Evolutionary conservation across 2,888 invertebrate species (phyloP).

Genomic region (Epinotia ramella): DNA sequence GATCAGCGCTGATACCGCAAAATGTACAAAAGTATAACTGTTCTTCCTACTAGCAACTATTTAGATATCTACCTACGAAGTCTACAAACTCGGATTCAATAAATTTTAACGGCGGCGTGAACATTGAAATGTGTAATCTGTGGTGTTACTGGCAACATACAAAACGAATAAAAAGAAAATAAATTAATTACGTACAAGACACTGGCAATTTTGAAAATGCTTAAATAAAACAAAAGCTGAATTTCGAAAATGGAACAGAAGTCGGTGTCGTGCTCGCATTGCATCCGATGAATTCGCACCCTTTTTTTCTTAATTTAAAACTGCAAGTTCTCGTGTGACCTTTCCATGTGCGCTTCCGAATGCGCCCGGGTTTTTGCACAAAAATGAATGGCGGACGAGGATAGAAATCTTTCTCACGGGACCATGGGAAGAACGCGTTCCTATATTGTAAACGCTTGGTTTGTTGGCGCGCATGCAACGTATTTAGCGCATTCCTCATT

Average conservation of each 20-base stretch:
- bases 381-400: constrained; percentile 73
- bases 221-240: neutral
- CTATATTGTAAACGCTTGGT: constrained; percentile 49
- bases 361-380: constrained; percentile 70
- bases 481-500: constrained; percentile 42
- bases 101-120: constrained; percentile 11
- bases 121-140: neutral
- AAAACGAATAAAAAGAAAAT: constrained; percentile 3
- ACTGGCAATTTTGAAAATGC: neutral
- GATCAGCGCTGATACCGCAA: constrained; percentile 52
- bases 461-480: constrained; percentile 43
- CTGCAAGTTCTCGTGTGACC: constrained; percentile 77
- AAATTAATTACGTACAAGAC: neutral
- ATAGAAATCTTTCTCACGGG: constrained; percentile 82
- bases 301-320: constrained; percentile 60
- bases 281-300: constrained; percentile 48
- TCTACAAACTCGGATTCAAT: constrained; percentile 9
- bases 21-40: constrained; percentile 52
- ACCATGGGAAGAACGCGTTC: constrained; percentile 71
- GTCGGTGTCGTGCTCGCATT: constrained; percentile 32
- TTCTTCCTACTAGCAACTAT: constrained; percentile 28
- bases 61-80: constrained; percentile 10
- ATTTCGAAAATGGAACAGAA: constrained; percentile 33
- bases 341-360: constrained; percentile 69
- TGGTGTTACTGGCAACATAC: constrained; percentile 17